These are phyloP conservation scores for Timandra comae DNA, from an alignment of 2,888 invertebrate species.

Conservation along the genomic window DNA sequence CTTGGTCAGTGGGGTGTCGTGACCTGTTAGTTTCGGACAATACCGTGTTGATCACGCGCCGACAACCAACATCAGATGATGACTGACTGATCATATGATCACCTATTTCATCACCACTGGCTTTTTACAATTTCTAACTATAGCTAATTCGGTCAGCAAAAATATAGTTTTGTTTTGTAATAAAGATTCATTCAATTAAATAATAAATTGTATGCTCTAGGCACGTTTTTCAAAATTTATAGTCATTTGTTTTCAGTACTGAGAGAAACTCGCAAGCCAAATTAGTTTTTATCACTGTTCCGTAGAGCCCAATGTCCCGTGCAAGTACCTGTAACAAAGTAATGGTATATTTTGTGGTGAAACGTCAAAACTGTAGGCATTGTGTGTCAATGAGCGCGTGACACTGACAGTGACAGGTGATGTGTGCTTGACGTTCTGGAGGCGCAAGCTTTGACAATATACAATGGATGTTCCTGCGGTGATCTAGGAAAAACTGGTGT, in stretches of 20 bases:
- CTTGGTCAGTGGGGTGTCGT: slow-evolving; percentile 3
- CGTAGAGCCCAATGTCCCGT: slow-evolving; percentile 2
- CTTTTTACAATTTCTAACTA: too few relatives aligned
- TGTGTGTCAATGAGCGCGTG: slow-evolving; percentile 3
- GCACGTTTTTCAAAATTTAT: too few relatives aligned
- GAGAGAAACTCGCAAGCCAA: background rate
- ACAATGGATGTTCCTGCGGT: slow-evolving; percentile 10
- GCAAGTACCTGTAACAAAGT: slow-evolving; percentile 15
- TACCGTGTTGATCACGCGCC: slow-evolving; percentile 33
- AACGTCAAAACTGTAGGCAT: slow-evolving; percentile 12
- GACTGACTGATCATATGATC: too few relatives aligned
- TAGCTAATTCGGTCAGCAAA: too few relatives aligned
- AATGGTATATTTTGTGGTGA: slow-evolving; percentile 2
- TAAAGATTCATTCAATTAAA: too few relatives aligned
- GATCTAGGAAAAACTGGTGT: too few relatives aligned
- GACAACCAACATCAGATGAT: slow-evolving; percentile 12
- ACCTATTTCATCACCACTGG: too few relatives aligned
- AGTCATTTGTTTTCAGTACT: too few relatives aligned
- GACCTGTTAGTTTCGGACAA: slow-evolving; percentile 28
- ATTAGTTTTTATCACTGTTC: background rate
- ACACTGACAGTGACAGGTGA: slow-evolving; percentile 11
- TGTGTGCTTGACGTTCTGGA: slow-evolving; percentile 7
- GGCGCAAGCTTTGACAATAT: slow-evolving; percentile 2
- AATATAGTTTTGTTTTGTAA: too few relatives aligned
- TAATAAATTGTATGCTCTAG: too few relatives aligned